These are phyloP conservation scores for Halictus ligatus DNA, from an alignment of 2,888 invertebrate species.

Conservation along the genomic window DNA sequence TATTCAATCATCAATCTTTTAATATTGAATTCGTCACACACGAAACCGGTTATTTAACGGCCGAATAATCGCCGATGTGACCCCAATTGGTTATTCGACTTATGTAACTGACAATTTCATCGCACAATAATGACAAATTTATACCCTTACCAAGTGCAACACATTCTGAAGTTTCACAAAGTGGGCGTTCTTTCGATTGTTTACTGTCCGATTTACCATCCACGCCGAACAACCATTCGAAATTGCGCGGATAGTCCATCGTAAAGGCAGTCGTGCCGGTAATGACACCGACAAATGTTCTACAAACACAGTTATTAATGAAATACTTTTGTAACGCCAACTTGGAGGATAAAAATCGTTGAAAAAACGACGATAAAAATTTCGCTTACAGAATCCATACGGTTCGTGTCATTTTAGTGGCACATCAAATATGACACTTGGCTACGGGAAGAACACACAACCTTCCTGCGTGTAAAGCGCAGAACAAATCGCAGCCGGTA, in stretches of 20 bases:
- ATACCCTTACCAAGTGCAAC: slow-evolving; percentile 30
- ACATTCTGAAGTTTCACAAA: slow-evolving; percentile 34
- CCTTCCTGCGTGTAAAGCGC: neutral
- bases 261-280: neutral
- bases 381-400: slow-evolving; percentile 30
- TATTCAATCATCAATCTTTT: neutral
- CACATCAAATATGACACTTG: neutral
- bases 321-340: neutral
- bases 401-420: neutral
- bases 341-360: neutral
- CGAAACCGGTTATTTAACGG: neutral
- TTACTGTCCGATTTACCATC: neutral
- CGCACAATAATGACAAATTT: neutral
- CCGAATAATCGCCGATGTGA: neutral
- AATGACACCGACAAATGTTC: neutral
- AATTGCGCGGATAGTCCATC: neutral
- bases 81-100: neutral
- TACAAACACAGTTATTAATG: neutral
- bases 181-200: neutral
- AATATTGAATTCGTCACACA: neutral
- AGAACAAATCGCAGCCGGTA: neutral
- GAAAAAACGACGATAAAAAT: neutral
- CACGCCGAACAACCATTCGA: neutral
- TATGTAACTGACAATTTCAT: neutral
- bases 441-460: neutral